Evolutionary conservation across 37 sponge, comb jelly and placozoan species (phyloP), one percentile per base, ranked within the genome.

Genomic region (Halichondria panicea): DNA sequence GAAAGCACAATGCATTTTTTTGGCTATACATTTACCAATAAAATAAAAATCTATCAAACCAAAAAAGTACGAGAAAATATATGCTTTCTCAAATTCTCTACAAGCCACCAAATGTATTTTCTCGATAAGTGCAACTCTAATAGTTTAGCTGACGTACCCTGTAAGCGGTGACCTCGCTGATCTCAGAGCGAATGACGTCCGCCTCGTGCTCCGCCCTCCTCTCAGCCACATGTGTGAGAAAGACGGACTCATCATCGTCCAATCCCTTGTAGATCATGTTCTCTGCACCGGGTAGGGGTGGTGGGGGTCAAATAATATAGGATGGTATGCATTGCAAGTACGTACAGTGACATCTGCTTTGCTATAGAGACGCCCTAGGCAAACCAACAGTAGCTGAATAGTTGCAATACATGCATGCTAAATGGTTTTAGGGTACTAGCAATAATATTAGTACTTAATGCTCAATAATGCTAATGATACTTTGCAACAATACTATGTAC

Each of bases 201-300:
- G 59, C 70, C 39, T 86, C 78, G 6, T 63, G 70, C 8, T 81
- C 75, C 0, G 91, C 87, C 43, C 82, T 78, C 45, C 55, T 64
- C 34, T 90, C 37, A 8, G 62, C 61, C 22, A 89, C 71, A 28
- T 70, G 55, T 27, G 66, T 66, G 28, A 93, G 88, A 48, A 93
- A 93, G 22, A 24, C 53, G 18, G 94, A 79, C 42, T 93, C 94
- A 9, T 93, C 94, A 25, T 93, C 92, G 70, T 93, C 84, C 59
- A 93, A 76, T 15, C 94, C 94, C 25, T 92, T 83, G 80, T 89
- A 89, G n/a, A 93, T 93, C 91, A 90, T 90, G 57, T 93, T 93
- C 80, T 93, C 94, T 93, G 43, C 56, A n/a, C 34, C 21, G 12
- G 32, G 7, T 4, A 11, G 61, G 31, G 41, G 12, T 5, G 41